phyloP scores from a whole-genome alignment of 2,888 invertebrate genomes.

The Pristionchus fissidentatus region DNA sequence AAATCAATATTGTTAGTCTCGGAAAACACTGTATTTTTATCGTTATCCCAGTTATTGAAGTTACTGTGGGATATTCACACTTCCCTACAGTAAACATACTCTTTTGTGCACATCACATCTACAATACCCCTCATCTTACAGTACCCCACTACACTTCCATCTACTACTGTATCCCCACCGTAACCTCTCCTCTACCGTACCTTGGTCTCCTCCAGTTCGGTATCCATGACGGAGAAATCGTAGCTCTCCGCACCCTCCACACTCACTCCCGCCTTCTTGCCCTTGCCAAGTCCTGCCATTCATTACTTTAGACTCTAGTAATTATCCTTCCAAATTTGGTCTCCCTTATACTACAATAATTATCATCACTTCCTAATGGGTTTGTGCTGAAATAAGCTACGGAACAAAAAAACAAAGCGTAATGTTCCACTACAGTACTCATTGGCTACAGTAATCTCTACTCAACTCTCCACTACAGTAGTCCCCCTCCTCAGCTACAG shows the following conservation, averaged over 20 bases:
- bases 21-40: neutral
- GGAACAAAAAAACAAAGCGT: too few relatives aligned
- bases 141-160: neutral
- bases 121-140: neutral
- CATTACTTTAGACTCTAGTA: neutral
- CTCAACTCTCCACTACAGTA: too few relatives aligned
- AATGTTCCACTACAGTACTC: too few relatives aligned
- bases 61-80: neutral
- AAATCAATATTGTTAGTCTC: neutral
- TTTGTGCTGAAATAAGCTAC: too few relatives aligned
- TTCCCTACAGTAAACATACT: neutral
- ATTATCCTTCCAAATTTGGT: neutral
- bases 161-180: neutral
- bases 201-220: conserved; percentile 48
- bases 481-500: too few relatives aligned
- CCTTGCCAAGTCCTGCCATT: conserved; percentile 31
- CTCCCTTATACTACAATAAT: too few relatives aligned
- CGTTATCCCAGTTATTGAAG: neutral
- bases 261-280: conserved; percentile 7
- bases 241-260: conserved; percentile 50
- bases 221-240: conserved; percentile 52
- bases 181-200: conserved; percentile 15
- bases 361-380: too few relatives aligned
- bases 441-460: too few relatives aligned
- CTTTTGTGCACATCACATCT: too few relatives aligned